Evolutionary conservation across 2,888 invertebrate species (phyloP).

Genomic region (Tetrapedia diversipes): DNA sequence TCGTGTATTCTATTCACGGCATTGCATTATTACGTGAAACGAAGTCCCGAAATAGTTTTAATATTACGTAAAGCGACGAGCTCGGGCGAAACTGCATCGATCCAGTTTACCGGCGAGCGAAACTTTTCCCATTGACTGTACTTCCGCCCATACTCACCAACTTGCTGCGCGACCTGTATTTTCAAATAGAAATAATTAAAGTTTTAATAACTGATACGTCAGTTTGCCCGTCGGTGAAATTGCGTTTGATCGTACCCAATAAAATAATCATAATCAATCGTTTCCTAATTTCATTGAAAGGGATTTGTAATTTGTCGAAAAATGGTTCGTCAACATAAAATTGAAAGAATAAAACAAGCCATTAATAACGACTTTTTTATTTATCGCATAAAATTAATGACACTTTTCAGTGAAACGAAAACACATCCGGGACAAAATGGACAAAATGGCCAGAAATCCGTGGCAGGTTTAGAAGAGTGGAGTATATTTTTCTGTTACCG

Average conservation of each 20-base stretch:
- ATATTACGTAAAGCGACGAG: slow-evolving; percentile 48
- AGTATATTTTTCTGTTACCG: not conserved
- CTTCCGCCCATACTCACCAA: slow-evolving; percentile 33
- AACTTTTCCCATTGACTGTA: slow-evolving; percentile 64
- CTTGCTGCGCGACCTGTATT: slow-evolving; percentile 69
- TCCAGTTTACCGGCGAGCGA: slow-evolving; percentile 27
- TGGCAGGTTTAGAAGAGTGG: slow-evolving; percentile 15
- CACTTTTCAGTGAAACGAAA: no score
- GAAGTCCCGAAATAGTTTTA: slow-evolving; percentile 49
- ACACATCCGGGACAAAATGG: no score
- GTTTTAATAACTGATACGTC: slow-evolving; percentile 75
- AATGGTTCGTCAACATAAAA: no score
- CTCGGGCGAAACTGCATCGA: slow-evolving; percentile 57
- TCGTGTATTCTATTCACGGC: not conserved
- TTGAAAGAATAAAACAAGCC: no score
- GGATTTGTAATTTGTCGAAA: no score
- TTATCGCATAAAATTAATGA: no score
- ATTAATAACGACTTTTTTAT: no score
- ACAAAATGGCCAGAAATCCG: no score
- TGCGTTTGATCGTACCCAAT: slow-evolving; percentile 63
- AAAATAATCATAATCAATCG: slow-evolving; percentile 54
- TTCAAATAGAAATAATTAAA: slow-evolving; percentile 77
- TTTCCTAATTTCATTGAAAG: no score
- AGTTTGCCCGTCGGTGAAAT: slow-evolving; percentile 60
- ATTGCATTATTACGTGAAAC: slow-evolving; percentile 30